Evolutionary conservation across 2,797 vertebrate genomes (phyloP), one percentile per base, ranked within the genome.

Genomic region (Cirrhinus mrigala): DNA sequence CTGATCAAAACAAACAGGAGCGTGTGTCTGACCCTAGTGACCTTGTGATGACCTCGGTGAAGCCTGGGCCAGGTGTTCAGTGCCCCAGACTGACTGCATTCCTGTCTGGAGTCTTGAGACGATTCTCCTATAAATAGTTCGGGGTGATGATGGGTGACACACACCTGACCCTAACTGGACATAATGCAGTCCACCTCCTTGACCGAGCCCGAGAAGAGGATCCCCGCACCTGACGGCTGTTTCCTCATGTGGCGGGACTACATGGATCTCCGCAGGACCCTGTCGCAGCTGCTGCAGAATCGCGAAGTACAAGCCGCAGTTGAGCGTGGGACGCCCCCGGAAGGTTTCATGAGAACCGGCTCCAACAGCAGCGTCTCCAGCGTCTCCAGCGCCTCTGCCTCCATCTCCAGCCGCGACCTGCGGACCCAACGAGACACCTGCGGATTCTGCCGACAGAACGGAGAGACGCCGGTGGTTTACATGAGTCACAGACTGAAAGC

Each of bases 211-310:
- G 33, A 62, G 15, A 22, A 24, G 24, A 24, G 27, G 9, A 11
- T 22, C 27, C 46, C 78, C 6, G 44, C 77, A 46, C 6, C 81
- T 18, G 76, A 69, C 33, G 48, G 44, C 20, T 27, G 11, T 64
- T 97, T 96, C 5, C 92, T 96, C 81, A 93, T 95, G 93, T 97
- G 96, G 96, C 95, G 87, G 1, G 97, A 97, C 86, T 97, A 97
- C 89, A 88, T 97, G 90, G 90, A 94, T 27, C 93, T 97, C 71
- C 88, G 88, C 22, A 84, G 70, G 24, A 84, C 95, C 18, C 64
- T 97, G 11, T 1, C 88, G 44, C 88, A 58, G 0, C 79, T 94
- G 80, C 6, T 89, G 56, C 29, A 40, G 8, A 56, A 15, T 18
- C 62, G 48, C 0, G 54, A 62, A 4, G 18, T 0, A 14, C 68